phyloP scores from a whole-genome alignment of 2,888 invertebrate genomes.

The Aricia artaxerxes region DNA sequence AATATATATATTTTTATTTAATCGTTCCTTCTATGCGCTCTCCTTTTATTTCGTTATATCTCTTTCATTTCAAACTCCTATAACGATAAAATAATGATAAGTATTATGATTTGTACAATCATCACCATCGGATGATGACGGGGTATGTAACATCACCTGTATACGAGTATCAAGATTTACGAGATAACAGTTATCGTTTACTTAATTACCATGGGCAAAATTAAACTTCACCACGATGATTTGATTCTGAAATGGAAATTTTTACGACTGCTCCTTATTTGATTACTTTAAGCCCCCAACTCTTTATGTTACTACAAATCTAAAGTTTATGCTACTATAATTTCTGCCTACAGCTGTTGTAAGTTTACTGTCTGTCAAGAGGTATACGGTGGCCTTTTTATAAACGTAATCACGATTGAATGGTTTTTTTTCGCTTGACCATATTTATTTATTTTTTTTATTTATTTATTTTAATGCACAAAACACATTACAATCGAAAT shows the following conservation, averaged over 20 bases:
- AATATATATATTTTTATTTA: too few species aligned
- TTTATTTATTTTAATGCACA: too few species aligned
- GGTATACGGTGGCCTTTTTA: not conserved
- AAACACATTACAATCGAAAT: too few species aligned
- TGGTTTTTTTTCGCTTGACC: too few species aligned
- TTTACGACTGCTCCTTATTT: conserved; percentile 36
- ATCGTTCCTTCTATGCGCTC: too few species aligned
- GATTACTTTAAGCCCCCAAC: not conserved
- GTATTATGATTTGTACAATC: conserved; percentile 1
- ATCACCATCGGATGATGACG: not conserved
- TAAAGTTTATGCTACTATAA: not conserved
- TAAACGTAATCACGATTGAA: not conserved
- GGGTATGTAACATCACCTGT: not conserved
- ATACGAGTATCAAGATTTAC: conserved; percentile 51
- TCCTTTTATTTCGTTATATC: too few species aligned
- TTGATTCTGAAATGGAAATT: conserved; percentile 38
- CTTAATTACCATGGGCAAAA: conserved; percentile 58
- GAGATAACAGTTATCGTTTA: conserved; percentile 55
- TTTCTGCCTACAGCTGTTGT: conserved; percentile 3
- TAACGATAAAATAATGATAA: not conserved
- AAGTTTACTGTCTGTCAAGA: not conserved
- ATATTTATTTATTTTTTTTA: too few species aligned
- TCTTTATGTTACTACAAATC: not conserved
- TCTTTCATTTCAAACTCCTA: not conserved
- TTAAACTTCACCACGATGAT: conserved; percentile 37